A percentile compares a stretch with the other conserved stretches of the same genome.
These are phyloP conservation scores for Palloptera scutellata DNA, from an alignment of 2,888 invertebrate species.

Conservation along the genomic window DNA sequence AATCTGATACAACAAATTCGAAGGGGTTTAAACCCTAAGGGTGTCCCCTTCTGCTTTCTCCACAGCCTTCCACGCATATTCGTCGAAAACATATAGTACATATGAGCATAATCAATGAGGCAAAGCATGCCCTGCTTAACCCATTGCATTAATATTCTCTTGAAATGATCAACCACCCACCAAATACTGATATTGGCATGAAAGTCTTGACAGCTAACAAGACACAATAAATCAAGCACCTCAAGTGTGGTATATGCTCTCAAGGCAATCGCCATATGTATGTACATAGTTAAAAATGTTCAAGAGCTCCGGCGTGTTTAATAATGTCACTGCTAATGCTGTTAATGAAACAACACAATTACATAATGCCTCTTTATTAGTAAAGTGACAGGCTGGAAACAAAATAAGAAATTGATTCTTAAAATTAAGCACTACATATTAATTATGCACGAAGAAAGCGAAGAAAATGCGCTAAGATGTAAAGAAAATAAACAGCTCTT, in stretches of 20 bases:
- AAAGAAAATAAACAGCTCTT: neutral
- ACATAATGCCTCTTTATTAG: conserved; percentile 47
- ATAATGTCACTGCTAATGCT: conserved; percentile 50
- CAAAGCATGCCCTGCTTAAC: too few relatives aligned
- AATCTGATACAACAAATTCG: too few relatives aligned
- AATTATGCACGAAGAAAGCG: conserved; percentile 24
- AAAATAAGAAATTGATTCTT: conserved; percentile 37
- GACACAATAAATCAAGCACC: conserved; percentile 55
- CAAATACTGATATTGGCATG: too few relatives aligned
- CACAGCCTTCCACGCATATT: too few relatives aligned
- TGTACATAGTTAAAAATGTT: neutral
- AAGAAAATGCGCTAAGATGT: neutral
- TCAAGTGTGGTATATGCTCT: conserved; percentile 8
- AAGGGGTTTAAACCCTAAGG: too few relatives aligned
- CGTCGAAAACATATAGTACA: too few relatives aligned
- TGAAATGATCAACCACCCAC: too few relatives aligned
- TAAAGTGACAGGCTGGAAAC: conserved; percentile 31
- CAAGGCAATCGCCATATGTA: conserved; percentile 5
- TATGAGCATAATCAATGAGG: too few relatives aligned
- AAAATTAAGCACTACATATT: conserved; percentile 41
- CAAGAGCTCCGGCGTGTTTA: neutral
- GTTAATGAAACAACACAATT: conserved; percentile 61
- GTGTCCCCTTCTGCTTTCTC: too few relatives aligned
- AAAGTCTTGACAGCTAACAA: conserved; percentile 42
- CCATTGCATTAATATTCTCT: too few relatives aligned